Conservation (phyloP, 2,113 vertebrate genomes). For the Poicephalus gulielmi region DNA sequence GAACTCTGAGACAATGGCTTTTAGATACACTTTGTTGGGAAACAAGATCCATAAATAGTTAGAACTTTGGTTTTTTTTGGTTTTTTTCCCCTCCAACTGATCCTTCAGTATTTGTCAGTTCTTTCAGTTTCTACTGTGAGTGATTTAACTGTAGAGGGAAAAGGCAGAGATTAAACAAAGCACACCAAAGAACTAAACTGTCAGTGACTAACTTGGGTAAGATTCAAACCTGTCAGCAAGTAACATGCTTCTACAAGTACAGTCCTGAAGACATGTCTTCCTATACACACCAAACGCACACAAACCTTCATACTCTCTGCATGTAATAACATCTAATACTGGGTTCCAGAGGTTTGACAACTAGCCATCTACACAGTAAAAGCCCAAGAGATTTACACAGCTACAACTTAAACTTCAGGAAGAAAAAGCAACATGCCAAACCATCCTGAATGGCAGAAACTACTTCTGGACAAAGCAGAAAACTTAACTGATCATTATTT, state of each 20-base stretch:
- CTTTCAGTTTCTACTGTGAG: slow-evolving; percentile 47
- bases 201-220: neutral
- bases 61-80: slow-evolving; percentile 21
- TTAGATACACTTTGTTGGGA: slow-evolving; percentile 64
- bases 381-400: neutral
- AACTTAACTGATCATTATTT: neutral
- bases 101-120: slow-evolving; percentile 51
- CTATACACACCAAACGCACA: neutral
- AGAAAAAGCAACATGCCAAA: neutral
- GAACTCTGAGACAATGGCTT: slow-evolving; percentile 69
- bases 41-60: slow-evolving; percentile 69
- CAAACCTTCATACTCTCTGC: neutral
- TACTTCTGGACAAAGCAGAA: neutral
- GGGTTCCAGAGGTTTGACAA: neutral
- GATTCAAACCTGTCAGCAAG: slow-evolving; percentile 23
- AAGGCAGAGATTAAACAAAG: slow-evolving; percentile 40
- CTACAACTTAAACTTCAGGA: neutral
- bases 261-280: neutral
- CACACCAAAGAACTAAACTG: neutral
- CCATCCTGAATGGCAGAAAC: neutral
- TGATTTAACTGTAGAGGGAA: slow-evolving; percentile 5
- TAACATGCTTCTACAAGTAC: neutral
- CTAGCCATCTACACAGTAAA: neutral
- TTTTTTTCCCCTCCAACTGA: slow-evolving; percentile 4
- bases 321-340: neutral